Evolutionary conservation across 1,140 invertebrate species (phyloP), one percentile per base, ranked within the genome.

Genomic region (Cyclargus thomasi): DNA sequence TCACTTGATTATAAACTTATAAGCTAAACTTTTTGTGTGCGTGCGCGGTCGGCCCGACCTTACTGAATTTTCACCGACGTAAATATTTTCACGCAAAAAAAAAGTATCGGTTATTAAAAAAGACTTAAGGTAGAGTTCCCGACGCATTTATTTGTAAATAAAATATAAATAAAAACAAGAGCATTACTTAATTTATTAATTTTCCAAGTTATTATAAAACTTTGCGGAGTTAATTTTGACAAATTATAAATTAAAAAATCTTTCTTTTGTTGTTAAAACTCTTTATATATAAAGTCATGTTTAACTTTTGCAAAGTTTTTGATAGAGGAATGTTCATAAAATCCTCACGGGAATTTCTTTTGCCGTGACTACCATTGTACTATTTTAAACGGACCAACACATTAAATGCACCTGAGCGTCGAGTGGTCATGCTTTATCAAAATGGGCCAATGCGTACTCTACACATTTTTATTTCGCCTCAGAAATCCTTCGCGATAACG

Each of bases 1-100:
- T 74, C 80, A 83, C 78, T 86, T 86, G 83, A 88, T 88, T 90
- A 87, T 86, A 87, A 90, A 88, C 85, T 89, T 88, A 89, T 90
- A 86, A 87, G 85, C 82, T 88, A 86, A 88, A 88, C 82, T 86
- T 88, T 76, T 85, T 86, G 86, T 86, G 87, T 87, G 85, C 77
- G 85, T 87, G 77, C 70, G 77, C 72, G 73, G 76, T 75, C 73
- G 64, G 59, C 67, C 64, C 73, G 72, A 74, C 74, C 76, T 82
- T 85, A 80, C 77, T 72, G 78, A 84, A 74, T 85, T 88, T 86
- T 88, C 83, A 79, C 77, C 1, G 14, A 0, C 39, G 39, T 47
- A 3, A 47, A 47, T 16, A 47, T 47, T 47, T 47, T 47, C 39
- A 47, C 10, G 10, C 39, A 8, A 16, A 16, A 8, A 16, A 47